Evolutionary conservation across 2,888 invertebrate species (phyloP).

Genomic region (Epistrophe eligans): DNA sequence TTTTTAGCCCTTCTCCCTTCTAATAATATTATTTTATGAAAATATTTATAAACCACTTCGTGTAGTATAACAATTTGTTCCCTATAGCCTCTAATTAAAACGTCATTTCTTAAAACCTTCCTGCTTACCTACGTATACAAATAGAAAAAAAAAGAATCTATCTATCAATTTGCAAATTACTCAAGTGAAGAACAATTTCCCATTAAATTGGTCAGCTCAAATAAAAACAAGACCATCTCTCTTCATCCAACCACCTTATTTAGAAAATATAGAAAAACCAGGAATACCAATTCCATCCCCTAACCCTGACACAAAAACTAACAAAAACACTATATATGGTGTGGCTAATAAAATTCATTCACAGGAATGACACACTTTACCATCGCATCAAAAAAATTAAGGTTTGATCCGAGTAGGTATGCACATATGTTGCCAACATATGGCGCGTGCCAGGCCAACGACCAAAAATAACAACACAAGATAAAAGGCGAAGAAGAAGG

Average conservation of each 20-base stretch:
- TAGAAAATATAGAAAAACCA: slow-evolving; percentile 51
- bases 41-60: neutral
- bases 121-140: neutral
- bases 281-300: slow-evolving; percentile 43
- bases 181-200: slow-evolving; percentile 61
- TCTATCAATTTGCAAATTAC: slow-evolving; percentile 72
- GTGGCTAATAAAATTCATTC: slow-evolving; percentile 73
- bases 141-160: slow-evolving; percentile 23
- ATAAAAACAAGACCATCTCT: slow-evolving; percentile 10
- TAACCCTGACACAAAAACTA: slow-evolving; percentile 50
- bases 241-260: slow-evolving; percentile 53
- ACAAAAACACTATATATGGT: slow-evolving; percentile 11
- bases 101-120: slow-evolving; percentile 26
- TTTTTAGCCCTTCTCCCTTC: too few species aligned
- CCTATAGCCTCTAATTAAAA: slow-evolving; percentile 39
- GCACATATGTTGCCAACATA: slow-evolving; percentile 74
- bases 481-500: slow-evolving; percentile 25
- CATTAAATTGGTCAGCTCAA: slow-evolving; percentile 37
- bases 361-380: slow-evolving; percentile 65
- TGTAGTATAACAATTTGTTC: neutral
- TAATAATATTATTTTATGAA: too few species aligned
- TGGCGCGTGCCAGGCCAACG: slow-evolving; percentile 73
- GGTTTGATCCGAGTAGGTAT: slow-evolving; percentile 35
- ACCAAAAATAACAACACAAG: slow-evolving; percentile 48
- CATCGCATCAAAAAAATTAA: slow-evolving; percentile 43